Evolutionary conservation across 2,888 invertebrate species (phyloP).

Genomic region (Cosmorhoe ocellata): DNA sequence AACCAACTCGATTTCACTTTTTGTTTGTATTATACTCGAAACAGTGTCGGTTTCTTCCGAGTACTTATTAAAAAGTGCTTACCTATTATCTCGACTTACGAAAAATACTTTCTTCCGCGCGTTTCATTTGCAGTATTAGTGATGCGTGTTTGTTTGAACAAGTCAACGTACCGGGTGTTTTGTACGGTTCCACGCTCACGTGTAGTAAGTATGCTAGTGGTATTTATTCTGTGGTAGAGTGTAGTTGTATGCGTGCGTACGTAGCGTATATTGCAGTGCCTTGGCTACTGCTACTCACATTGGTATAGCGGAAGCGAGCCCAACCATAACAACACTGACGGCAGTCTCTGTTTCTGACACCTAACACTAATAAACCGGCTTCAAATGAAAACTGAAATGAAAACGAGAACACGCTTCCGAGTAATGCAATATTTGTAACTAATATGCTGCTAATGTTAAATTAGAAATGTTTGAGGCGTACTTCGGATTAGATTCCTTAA

Average conservation of each 20-base stretch:
- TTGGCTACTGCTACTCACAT: constrained; percentile 7
- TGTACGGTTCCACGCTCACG: constrained; percentile 43
- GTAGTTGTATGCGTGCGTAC: constrained; percentile 26
- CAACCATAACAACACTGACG: constrained; percentile 72
- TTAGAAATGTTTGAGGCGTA: constrained; percentile 22
- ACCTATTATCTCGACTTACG: background rate
- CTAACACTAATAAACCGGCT: constrained; percentile 70
- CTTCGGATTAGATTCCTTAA: constrained; percentile 3
- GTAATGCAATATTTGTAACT: constrained; percentile 28
- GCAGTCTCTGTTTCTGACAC: constrained; percentile 66
- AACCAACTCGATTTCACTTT: constrained; percentile 9
- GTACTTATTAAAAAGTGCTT: too few relatives aligned
- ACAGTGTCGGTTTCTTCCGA: too few relatives aligned
- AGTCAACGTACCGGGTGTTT: constrained; percentile 55
- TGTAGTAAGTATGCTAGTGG: constrained; percentile 19
- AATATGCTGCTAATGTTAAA: constrained; percentile 18
- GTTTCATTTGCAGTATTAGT: constrained; percentile 37
- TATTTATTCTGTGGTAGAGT: too few relatives aligned
- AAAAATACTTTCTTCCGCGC: constrained; percentile 19
- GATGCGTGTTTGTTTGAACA: constrained; percentile 64
- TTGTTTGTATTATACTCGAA: background rate
- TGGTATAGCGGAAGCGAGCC: constrained; percentile 63
- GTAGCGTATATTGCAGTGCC: constrained; percentile 17
- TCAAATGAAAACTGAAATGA: constrained; percentile 66
- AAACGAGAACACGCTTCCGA: constrained; percentile 61